These are phyloP conservation scores for Agriopis marginaria DNA, from an alignment of 2,888 invertebrate genomes.

Conservation along the genomic window DNA sequence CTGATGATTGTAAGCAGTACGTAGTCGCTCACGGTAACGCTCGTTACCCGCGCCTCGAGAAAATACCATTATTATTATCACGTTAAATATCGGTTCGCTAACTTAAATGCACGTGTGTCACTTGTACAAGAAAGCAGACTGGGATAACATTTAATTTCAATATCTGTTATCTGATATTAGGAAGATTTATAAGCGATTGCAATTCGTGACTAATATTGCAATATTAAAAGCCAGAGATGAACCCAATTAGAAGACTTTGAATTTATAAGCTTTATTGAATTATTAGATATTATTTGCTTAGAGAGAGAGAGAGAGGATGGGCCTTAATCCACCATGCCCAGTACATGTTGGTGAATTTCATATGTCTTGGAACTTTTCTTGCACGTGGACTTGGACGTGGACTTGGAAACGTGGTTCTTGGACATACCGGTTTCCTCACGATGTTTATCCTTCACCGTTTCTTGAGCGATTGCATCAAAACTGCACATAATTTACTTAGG, in stretches of 20 bases:
- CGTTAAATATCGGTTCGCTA: neutral
- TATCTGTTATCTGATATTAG: conserved; percentile 63
- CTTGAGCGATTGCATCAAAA: too few species aligned
- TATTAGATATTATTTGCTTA: neutral
- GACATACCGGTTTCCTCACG: too few species aligned
- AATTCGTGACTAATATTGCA: conserved; percentile 46
- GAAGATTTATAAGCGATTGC: conserved; percentile 53
- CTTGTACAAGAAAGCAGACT: conserved; percentile 45
- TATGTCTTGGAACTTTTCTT: too few species aligned
- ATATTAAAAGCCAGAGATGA: conserved; percentile 40
- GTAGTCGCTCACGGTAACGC: too few species aligned
- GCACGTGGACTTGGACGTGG: too few species aligned
- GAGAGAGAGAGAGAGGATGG: too few species aligned
- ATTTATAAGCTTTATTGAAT: conserved; percentile 14
- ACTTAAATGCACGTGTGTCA: conserved; percentile 17
- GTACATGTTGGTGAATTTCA: too few species aligned
- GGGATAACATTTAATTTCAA: conserved; percentile 71
- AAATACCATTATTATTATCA: neutral
- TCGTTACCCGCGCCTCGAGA: neutral
- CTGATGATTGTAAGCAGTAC: too few species aligned
- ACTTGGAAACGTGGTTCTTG: too few species aligned
- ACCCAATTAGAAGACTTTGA: conserved; percentile 26
- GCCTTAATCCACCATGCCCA: too few species aligned
- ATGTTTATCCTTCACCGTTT: too few species aligned
- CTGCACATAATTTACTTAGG: too few species aligned